Base-by-base conservation (phyloP, 2,113 vertebrate genomes). In the Phoxinus phoxinus region DNA sequence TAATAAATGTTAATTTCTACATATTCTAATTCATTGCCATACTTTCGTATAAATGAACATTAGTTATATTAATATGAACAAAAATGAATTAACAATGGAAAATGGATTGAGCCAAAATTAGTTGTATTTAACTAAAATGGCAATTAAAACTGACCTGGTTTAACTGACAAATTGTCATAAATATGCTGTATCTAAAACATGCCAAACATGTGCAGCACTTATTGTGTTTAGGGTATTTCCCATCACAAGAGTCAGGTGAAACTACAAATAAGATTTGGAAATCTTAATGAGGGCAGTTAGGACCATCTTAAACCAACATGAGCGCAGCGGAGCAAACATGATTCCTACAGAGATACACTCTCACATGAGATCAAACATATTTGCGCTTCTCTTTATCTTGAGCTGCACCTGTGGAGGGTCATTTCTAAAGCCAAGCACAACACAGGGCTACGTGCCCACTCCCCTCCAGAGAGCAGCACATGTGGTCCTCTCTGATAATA, bases 401-500 rank as follows among this genome's bases (percentile, higher is more conserved):
- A 67, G 80, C 82, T 81, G 84, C 86, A 90, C 84, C 78, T 86
- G 77, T 87, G 83, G 81, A 77, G 74, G 53, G 79, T 85, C 86
- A 48, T 78, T 85, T 61, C 74, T 51, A 58, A 63, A 82, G 88
- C 85, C 88, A 88, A 82, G 53, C 75, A 85, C 67, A 89, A 89
- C 79, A 84, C 21, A 5, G 61, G 83, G 21, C 86, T 74, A 6
- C 27, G 23, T 85, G 71, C 56, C 32, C 79, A 59, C 51, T 65
- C 56, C 83, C 65, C 82, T 79, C 53, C 23, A 87, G 56, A 56
- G 79, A 72, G 23, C 59, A 23, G 15, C 83, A 84, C 86, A 84
- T 86, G 81, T 77, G 88, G 88, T 75, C 56, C 48, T 51, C 83
- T 86, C 78, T 80, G 86, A 90, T 87, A 88, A 84, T 67, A 89